Conservation (phyloP, 1,140 invertebrate species). For the Aphelinus atriplicis region DNA sequence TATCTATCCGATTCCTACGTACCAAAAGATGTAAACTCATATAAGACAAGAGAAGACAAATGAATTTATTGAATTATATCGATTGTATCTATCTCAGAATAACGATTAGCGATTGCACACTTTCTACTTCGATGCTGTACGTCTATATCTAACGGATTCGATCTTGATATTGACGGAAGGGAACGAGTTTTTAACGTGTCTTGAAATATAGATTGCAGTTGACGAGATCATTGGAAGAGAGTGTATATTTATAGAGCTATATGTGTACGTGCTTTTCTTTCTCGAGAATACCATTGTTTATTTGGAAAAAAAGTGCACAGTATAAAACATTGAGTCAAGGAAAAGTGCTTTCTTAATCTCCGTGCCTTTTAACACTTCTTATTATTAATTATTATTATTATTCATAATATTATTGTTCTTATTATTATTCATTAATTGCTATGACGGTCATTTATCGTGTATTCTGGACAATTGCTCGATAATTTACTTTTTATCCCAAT, state of each 20-base stretch:
- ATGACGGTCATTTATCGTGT: conserved; percentile 23
- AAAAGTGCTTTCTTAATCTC: conserved; percentile 60
- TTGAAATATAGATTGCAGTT: conserved; percentile 6
- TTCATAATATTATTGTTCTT: conserved; percentile 33
- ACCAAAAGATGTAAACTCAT: too few relatives aligned
- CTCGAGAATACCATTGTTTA: neutral
- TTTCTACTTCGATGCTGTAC: conserved; percentile 8
- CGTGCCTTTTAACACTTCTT: conserved; percentile 54
- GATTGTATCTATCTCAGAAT: conserved; percentile 22
- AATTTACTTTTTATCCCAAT: conserved; percentile 20
- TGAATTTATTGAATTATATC: conserved; percentile 14
- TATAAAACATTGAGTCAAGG: conserved; percentile 48
- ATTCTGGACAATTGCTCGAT: conserved; percentile 20
- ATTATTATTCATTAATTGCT: conserved; percentile 27
- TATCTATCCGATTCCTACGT: too few relatives aligned
- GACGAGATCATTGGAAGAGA: conserved; percentile 26
- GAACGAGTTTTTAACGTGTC: conserved; percentile 13
- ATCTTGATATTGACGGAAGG: conserved; percentile 11
- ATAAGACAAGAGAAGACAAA: conserved; percentile 13
- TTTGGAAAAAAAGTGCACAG: conserved; percentile 48
- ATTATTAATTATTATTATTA: conserved; percentile 39
- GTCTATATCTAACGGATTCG: conserved; percentile 13
- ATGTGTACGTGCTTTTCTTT: conserved; percentile 23
- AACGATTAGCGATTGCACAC: conserved; percentile 25
- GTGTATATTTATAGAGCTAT: conserved; percentile 31